Percentiles rank a stretch among this genome's conserved stretches.
These are phyloP conservation scores for Charadrius vociferus DNA, from an alignment of 2,113 vertebrate species.

Conservation along the genomic window DNA sequence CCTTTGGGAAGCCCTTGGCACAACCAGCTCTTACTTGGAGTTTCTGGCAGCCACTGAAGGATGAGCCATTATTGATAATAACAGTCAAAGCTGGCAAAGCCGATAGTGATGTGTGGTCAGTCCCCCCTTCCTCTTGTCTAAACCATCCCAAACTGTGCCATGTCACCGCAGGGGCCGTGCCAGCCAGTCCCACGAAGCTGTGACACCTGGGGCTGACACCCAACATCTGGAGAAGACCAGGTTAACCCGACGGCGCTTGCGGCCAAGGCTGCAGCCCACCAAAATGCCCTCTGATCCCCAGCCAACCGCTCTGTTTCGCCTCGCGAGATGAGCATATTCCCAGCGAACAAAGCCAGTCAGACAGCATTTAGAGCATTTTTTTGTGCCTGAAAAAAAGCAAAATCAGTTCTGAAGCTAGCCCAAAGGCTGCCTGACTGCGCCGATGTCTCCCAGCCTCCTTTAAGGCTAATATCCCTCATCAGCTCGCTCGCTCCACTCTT, in stretches of 20 bases:
- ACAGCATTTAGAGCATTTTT: not conserved
- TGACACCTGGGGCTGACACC: rapidly evolving
- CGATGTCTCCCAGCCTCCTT: not conserved
- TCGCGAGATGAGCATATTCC: rapidly evolving
- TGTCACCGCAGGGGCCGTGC: not conserved
- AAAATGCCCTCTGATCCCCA: not conserved
- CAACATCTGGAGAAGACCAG: not conserved
- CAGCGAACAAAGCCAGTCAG: not conserved
- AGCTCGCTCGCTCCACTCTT: not conserved
- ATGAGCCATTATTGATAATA: not conserved
- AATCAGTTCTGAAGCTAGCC: not conserved
- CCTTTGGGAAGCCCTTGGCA: not conserved
- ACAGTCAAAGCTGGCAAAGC: not conserved
- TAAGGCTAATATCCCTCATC: not conserved
- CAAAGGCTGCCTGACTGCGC: not conserved
- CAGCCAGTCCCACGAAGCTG: not conserved
- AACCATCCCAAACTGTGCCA: not conserved
- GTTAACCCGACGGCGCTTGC: rapidly evolving
- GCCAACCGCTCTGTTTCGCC: rapidly evolving
- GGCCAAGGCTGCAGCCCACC: not conserved
- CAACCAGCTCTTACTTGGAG: not conserved
- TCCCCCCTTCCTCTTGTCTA: not conserved
- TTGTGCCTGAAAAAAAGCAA: not conserved
- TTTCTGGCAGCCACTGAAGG: not conserved
- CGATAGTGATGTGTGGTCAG: rapidly evolving